Evolutionary conservation across 2,888 invertebrate genomes (phyloP).

Genomic region (Chalcis sispes): DNA sequence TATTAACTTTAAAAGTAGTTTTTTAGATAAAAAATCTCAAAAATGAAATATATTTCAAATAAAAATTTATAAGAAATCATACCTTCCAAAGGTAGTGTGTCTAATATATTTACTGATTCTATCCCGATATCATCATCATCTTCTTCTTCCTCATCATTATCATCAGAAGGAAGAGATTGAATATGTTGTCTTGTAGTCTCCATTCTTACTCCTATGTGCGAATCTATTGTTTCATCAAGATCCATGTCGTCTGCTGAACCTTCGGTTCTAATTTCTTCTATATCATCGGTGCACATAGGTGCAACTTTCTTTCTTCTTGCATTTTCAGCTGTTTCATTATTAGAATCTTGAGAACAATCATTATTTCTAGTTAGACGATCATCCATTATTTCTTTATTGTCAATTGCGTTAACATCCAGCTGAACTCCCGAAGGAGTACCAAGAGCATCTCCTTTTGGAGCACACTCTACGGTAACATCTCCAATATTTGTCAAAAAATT

Average conservation of each 20-base stretch:
- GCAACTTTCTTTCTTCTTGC: constrained; percentile 60
- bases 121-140: constrained; percentile 67
- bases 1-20: not conserved
- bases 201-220: constrained; percentile 72
- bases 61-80: constrained; percentile 9
- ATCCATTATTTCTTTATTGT: constrained; percentile 63
- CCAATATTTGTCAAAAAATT: constrained; percentile 79
- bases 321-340: constrained; percentile 74
- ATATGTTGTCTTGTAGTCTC: constrained; percentile 66
- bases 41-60: constrained; percentile 1
- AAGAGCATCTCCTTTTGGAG: constrained; percentile 69
- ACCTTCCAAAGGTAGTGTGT: constrained; percentile 67
- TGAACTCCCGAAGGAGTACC: constrained; percentile 62
- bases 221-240: constrained; percentile 74
- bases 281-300: constrained; percentile 57
- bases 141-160: constrained; percentile 70
- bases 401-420: constrained; percentile 53
- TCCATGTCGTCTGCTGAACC: constrained; percentile 74
- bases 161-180: constrained; percentile 64
- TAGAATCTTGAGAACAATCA: constrained; percentile 74
- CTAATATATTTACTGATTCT: constrained; percentile 71
- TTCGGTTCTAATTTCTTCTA: constrained; percentile 72
- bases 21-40: not conserved
- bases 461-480: constrained; percentile 80
- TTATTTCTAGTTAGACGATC: constrained; percentile 68